phyloP scores from a whole-genome alignment of 2,797 vertebrate genomes.

The Galaxias olidus region DNA sequence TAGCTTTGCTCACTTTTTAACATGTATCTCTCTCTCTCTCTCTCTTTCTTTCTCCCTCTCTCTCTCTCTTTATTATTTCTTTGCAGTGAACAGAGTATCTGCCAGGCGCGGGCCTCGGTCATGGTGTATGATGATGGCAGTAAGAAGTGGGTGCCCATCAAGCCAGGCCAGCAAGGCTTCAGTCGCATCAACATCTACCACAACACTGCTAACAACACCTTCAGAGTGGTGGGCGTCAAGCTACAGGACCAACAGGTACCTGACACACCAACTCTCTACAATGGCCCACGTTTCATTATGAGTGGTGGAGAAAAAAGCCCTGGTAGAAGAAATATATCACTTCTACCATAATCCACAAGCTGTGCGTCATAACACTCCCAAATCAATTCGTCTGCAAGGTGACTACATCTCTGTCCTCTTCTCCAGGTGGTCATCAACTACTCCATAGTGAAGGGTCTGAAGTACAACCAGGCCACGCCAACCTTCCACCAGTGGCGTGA shows the following conservation, averaged over 20 bases:
- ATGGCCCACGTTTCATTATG: no score
- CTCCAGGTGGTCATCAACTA: constrained; percentile 97
- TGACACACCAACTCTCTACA: not conserved
- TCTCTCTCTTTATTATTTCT: constrained; percentile 19
- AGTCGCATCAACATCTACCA: constrained; percentile 99
- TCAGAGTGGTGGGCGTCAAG: constrained; percentile 97
- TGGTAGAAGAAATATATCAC: no score
- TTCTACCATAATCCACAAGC: no score
- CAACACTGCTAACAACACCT: constrained; percentile 90
- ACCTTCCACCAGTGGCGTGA: constrained; percentile 99
- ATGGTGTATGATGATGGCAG: constrained; percentile 99
- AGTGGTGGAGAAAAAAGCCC: no score
- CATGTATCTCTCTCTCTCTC: not conserved
- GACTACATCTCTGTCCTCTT: constrained; percentile 28
- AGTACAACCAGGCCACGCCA: constrained; percentile 97
- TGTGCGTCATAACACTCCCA: not conserved
- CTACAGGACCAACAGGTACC: constrained; percentile 95
- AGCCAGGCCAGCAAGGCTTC: constrained; percentile 97
- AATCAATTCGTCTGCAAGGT: not conserved
- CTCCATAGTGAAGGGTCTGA: constrained; percentile 97
- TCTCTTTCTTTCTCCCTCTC: constrained; percentile 20
- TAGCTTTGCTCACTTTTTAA: constrained; percentile 6
- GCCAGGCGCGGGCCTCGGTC: constrained; percentile 98
- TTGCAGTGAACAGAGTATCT: constrained; percentile 97
- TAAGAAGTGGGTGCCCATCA: constrained; percentile 99